Evolutionary conservation across 2,113 vertebrate genomes (phyloP).

Genomic region (Muntiacus reevesi): DNA sequence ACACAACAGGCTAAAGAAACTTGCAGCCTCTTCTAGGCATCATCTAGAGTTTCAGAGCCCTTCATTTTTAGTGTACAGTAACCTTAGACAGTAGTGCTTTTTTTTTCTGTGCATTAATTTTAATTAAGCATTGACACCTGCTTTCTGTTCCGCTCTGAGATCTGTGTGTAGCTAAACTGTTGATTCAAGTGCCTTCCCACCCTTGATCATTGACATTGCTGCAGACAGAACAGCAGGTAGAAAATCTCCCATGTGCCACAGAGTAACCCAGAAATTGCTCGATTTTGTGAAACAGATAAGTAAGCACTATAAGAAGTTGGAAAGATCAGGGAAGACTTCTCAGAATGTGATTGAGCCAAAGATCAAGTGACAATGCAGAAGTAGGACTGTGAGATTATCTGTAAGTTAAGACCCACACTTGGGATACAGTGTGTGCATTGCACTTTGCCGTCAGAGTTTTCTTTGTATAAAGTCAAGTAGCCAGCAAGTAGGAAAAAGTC

Average conservation of each 20-base stretch:
- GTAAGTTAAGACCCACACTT: background rate
- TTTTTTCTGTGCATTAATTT: background rate
- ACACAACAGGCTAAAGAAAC: background rate
- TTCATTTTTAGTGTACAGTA: background rate
- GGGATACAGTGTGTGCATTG: too few relatives aligned
- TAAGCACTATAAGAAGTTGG: background rate
- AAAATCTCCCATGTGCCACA: background rate
- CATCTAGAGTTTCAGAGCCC: background rate
- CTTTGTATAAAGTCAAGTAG: background rate
- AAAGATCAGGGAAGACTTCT: background rate
- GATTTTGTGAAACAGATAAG: background rate
- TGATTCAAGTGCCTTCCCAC: background rate
- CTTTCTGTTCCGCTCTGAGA: background rate
- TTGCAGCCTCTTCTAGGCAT: background rate
- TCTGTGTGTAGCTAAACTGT: background rate
- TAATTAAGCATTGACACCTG: background rate
- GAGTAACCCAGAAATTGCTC: background rate
- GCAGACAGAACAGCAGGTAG: background rate
- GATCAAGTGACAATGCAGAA: background rate
- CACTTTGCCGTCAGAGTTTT: background rate
- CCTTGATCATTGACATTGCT: background rate
- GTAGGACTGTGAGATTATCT: background rate
- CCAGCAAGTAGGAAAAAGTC: background rate
- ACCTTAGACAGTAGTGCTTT: background rate
- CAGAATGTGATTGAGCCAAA: background rate